Evolutionary conservation across 2,797 vertebrate species (phyloP).

Genomic region (Lateolabrax maculatus): DNA sequence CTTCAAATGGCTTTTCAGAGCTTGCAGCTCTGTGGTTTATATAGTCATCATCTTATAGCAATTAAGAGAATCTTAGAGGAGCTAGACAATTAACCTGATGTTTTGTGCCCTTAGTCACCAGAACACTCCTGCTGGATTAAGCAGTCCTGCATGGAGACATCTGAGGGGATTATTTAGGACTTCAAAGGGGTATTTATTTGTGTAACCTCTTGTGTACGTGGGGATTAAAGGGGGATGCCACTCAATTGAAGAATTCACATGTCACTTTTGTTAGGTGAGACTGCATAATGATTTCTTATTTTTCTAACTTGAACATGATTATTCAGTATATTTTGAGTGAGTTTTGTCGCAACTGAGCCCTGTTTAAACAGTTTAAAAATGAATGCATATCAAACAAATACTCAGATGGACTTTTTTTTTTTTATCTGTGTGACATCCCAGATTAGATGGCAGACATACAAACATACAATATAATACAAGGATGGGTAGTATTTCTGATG

Average conservation of each 20-base stretch:
- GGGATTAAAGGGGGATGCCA: constrained; percentile 64
- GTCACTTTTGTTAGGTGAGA: constrained; percentile 64
- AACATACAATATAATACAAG: not conserved
- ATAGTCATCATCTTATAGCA: constrained; percentile 83
- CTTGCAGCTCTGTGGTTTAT: constrained; percentile 66
- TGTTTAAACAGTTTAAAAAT: constrained; percentile 25
- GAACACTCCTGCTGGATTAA: constrained; percentile 79
- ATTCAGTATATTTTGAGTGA: constrained; percentile 31
- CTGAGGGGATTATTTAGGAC: constrained; percentile 75
- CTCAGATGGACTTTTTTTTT: not conserved
- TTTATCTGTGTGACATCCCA: not conserved
- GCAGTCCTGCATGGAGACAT: constrained; percentile 66
- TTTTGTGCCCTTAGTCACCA: constrained; percentile 75
- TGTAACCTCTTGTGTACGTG: constrained; percentile 68
- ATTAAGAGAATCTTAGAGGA: constrained; percentile 85
- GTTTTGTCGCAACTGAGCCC: constrained; percentile 14
- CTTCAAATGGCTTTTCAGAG: constrained; percentile 79
- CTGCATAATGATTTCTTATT: constrained; percentile 59
- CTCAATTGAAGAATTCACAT: constrained; percentile 64
- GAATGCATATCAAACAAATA: constrained; percentile 5
- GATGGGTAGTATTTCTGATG: too few relatives aligned
- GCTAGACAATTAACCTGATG: constrained; percentile 85
- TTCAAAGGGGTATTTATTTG: constrained; percentile 81
- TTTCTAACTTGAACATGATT: constrained; percentile 30
- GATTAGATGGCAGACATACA: not conserved